A percentile compares a stretch with the other conserved stretches of the same genome.
phyloP scores from a whole-genome alignment of 2,113 vertebrate genomes.

The Azemiops feae region DNA sequence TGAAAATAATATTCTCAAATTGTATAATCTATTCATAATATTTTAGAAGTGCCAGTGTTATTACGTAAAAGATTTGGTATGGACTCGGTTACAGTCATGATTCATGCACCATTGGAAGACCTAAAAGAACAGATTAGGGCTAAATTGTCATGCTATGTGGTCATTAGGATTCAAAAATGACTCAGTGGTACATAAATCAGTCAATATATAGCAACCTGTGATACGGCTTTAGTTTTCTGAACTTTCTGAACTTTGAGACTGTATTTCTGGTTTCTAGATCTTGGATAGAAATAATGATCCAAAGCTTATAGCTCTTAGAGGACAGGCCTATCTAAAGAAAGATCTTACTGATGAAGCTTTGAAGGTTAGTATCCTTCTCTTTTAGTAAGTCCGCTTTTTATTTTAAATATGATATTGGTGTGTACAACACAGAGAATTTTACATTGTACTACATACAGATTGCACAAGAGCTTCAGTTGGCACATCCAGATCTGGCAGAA shows the following conservation, averaged over 20 bases:
- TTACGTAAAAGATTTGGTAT: background rate
- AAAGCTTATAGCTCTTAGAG: constrained; percentile 75
- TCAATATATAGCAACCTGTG: background rate
- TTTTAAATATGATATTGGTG: background rate
- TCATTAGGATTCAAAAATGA: background rate
- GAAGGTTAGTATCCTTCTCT: constrained; percentile 72
- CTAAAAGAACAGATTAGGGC: background rate
- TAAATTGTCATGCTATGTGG: background rate
- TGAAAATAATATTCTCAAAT: background rate
- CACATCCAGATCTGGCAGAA: constrained; percentile 76
- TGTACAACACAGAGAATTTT: background rate
- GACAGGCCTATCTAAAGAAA: constrained; percentile 80
- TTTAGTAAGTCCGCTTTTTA: background rate
- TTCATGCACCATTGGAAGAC: background rate
- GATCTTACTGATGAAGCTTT: constrained; percentile 76
- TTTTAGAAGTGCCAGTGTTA: background rate
- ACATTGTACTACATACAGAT: constrained; percentile 75
- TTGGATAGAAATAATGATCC: constrained; percentile 76
- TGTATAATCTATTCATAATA: background rate
- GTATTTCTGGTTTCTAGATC: constrained; percentile 73
- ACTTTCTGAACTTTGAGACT: background rate
- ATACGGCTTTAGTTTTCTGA: background rate
- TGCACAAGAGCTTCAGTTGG: constrained; percentile 76
- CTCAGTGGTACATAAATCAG: background rate
- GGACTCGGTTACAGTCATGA: background rate